Evolutionary conservation across 2,888 invertebrate genomes (phyloP).

Genomic region (Catocala fraxini): DNA sequence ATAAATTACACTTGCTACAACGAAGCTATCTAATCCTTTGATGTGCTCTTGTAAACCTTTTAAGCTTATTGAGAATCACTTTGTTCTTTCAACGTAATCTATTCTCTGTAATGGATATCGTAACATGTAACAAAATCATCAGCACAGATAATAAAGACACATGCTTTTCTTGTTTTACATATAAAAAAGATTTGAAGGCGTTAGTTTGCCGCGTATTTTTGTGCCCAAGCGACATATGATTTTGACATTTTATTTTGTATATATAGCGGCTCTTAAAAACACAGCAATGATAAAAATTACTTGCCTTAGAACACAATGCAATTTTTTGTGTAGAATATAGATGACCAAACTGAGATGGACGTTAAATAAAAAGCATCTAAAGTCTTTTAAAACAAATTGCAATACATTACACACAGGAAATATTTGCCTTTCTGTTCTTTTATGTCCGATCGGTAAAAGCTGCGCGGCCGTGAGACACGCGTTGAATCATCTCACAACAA

Average conservation of each 20-base stretch:
- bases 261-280: not conserved
- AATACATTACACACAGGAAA: slow-evolving; percentile 26
- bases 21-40: slow-evolving; percentile 46
- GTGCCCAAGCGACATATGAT: slow-evolving; percentile 22
- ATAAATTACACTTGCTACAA: slow-evolving; percentile 29
- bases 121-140: slow-evolving; percentile 23
- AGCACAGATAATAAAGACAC: slow-evolving; percentile 13
- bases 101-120: slow-evolving; percentile 34
- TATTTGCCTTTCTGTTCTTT: slow-evolving; percentile 33
- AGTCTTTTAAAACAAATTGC: slow-evolving; percentile 3
- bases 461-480: slow-evolving; percentile 34
- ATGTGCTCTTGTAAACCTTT: slow-evolving; percentile 49
- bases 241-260: not conserved
- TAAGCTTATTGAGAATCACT: slow-evolving; percentile 41
- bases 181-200: not conserved
- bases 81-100: slow-evolving; percentile 49
- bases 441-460: slow-evolving; percentile 28
- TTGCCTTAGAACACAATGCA: no score
- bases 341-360: no score
- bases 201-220: slow-evolving; percentile 20
- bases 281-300: no score
- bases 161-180: not conserved
- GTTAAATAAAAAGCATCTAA: no score
- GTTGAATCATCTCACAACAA: slow-evolving; percentile 44
- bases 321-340: no score